Evolutionary conservation across 2,888 invertebrate genomes (phyloP), one percentile per base, ranked within the genome.

Genomic region (Thereva nobilitata): DNA sequence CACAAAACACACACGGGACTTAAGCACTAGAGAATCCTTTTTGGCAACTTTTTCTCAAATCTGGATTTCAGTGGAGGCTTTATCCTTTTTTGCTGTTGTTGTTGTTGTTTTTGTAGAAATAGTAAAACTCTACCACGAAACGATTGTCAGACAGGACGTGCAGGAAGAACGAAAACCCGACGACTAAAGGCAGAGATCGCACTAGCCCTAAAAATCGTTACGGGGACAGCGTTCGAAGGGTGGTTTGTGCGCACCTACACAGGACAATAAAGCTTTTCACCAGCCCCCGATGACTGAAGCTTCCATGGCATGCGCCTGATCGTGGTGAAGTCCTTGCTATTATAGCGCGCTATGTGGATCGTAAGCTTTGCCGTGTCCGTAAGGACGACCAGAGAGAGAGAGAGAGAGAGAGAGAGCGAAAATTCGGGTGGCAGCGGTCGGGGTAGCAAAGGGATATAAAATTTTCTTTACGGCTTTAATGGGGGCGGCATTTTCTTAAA

Each of bases 111-210:
- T 61, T 8, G 23, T 7, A 41, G 44, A 49, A 40, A 8, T 61
- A 9, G 9, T 23, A 12, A 50, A 34, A 40, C n/a, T 40, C 50
- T 23, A 38, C 61, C 61, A 40, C 61, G 61, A 50, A 61, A 50
- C 50, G 41, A 40, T 50, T 64, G 45, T 64, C 47, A 37, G 35
- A 41, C 52, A 64, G 69, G 61, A 67, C 69, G 59, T 69, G 64
- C 67, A 69, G 67, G 67, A 64, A 66, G 67, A 67, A 69, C 67
- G 67, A 67, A 67, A 67, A 57, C 66, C 69, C 66, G 67, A 67
- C 66, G 69, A 69, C 69, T 69, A 67, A 23, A 69, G 57, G 66
- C 37, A 66, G 66, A 64, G 42, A 55, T 49, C 57, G 59, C 57
- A 57, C 64, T 67, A 65, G 42, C 61, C 67, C 59, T 49, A 69